Evolutionary conservation across 2,113 vertebrate genomes (phyloP).

Genomic region (Stictonetta naevosa): DNA sequence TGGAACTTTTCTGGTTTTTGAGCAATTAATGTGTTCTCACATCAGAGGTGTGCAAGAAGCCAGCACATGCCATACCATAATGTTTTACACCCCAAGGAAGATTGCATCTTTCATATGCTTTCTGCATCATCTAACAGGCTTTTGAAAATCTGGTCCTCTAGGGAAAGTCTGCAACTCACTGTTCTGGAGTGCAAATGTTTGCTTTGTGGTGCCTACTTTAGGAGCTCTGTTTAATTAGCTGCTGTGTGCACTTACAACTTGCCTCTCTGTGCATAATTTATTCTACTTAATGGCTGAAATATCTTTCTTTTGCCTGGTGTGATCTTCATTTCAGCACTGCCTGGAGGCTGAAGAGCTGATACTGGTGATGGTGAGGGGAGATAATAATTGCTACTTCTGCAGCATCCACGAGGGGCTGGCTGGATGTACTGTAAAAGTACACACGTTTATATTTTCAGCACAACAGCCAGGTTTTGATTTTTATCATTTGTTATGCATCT

Average conservation of each 20-base stretch:
- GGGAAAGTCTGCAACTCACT: neutral
- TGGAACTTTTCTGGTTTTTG: neutral
- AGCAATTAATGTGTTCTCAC: neutral
- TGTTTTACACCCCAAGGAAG: neutral
- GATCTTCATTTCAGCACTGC: neutral
- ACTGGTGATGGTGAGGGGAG: neutral
- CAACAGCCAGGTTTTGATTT: neutral
- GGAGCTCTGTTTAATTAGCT: neutral
- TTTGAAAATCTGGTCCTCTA: neutral
- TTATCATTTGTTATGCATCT: neutral
- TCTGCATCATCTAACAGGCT: neutral
- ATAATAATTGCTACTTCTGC: neutral
- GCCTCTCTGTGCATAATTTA: neutral
- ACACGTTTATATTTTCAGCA: neutral
- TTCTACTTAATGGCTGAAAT: neutral
- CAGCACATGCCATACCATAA: fast-evolving
- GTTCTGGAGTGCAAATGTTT: neutral
- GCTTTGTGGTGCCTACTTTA: neutral
- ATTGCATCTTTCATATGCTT: neutral
- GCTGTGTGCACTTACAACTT: neutral
- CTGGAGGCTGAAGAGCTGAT: neutral
- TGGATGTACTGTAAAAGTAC: neutral
- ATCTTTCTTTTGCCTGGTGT: neutral
- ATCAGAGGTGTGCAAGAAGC: neutral
- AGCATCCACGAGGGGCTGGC: neutral